phyloP scores from a whole-genome alignment of 1,140 invertebrate genomes.

The Drosophila kikkawai region DNA sequence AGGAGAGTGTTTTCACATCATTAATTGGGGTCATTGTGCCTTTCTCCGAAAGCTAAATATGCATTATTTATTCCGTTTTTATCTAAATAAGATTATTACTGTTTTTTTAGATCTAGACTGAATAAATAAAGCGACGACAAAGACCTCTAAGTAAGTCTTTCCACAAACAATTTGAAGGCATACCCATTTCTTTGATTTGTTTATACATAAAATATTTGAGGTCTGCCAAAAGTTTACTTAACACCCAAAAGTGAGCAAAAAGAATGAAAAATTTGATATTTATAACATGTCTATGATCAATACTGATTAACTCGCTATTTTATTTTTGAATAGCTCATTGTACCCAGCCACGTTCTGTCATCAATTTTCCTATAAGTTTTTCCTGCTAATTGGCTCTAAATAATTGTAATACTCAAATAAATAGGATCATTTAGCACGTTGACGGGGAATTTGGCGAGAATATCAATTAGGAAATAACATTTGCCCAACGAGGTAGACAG shows the following conservation, averaged over 20 bases:
- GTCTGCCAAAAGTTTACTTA: conserved; percentile 5
- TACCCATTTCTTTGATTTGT: conserved; percentile 3
- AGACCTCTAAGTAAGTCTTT: conserved; percentile 12
- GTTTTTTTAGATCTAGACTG: not conserved
- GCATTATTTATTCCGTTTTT: conserved; percentile 7
- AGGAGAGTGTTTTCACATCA: conserved; percentile 10
- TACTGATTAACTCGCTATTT: not conserved
- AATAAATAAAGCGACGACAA: conserved; percentile 17
- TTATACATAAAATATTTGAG: conserved; percentile 8
- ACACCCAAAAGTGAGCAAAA: not conserved
- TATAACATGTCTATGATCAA: not conserved
- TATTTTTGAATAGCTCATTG: conserved; percentile 13
- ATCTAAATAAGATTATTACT: conserved; percentile 25
- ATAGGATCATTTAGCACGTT: conserved; percentile 32
- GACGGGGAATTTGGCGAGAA: conserved; percentile 23
- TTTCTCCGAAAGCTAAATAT: not conserved
- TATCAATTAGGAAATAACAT: conserved; percentile 15
- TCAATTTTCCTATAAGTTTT: conserved; percentile 1
- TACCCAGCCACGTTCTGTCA: conserved; percentile 19
- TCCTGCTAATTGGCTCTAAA: conserved; percentile 21
- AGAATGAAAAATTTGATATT: not conserved
- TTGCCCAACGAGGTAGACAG: not conserved
- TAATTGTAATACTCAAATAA: conserved; percentile 44
- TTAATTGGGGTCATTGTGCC: conserved; percentile 28
- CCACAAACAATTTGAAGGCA: not conserved